A percentile compares a stretch with the other conserved stretches of the same genome.
These are phyloP conservation scores for Neomicropteryx cornuta DNA, from an alignment of 1,140 invertebrate species.

Conservation along the genomic window DNA sequence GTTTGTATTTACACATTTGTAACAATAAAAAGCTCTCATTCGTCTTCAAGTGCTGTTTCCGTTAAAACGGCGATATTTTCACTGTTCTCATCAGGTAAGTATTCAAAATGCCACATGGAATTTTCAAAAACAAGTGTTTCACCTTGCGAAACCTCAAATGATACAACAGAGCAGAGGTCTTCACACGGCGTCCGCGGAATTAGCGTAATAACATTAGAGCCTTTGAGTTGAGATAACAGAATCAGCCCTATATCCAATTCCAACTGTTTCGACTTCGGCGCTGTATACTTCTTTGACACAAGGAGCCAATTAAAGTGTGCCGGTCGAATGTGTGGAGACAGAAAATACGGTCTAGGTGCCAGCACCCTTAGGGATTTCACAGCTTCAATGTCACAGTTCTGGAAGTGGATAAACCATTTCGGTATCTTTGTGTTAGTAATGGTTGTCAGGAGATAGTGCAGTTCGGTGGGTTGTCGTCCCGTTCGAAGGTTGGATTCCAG, in stretches of 20 bases:
- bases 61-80: constrained; percentile 66
- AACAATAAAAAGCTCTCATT: no score
- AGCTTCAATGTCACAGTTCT: constrained; percentile 70
- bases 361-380: constrained; percentile 61
- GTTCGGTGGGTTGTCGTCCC: constrained; percentile 45
- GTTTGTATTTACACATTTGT: no score
- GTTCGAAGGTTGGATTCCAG: constrained; percentile 57
- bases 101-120: constrained; percentile 65
- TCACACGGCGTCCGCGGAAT: constrained; percentile 59
- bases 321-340: constrained; percentile 62
- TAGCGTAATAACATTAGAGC: constrained; percentile 51
- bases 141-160: constrained; percentile 52
- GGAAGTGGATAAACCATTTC: constrained; percentile 75
- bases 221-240: constrained; percentile 62
- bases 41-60: no score
- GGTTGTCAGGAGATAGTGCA: constrained; percentile 52
- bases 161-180: constrained; percentile 51
- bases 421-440: constrained; percentile 53
- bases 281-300: constrained; percentile 64
- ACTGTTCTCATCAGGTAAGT: constrained; percentile 51
- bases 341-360: constrained; percentile 62
- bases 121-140: constrained; percentile 64
- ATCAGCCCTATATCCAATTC: constrained; percentile 56
- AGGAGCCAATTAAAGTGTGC: constrained; percentile 73
- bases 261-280: constrained; percentile 60